Evolutionary conservation across 2,797 vertebrate genomes (phyloP).

Genomic region (Euphonia xanthogaster): DNA sequence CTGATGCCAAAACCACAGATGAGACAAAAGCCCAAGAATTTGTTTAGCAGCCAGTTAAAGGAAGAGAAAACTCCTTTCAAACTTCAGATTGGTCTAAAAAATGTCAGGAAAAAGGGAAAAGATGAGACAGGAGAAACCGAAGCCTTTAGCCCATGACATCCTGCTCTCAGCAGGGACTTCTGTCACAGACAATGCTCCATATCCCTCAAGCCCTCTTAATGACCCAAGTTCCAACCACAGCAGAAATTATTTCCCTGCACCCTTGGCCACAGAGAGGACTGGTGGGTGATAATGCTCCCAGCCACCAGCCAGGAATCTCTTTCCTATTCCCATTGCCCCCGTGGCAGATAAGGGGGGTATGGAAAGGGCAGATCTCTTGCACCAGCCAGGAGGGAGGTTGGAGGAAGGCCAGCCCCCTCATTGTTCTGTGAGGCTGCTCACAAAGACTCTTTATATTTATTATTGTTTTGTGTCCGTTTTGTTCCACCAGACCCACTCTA

Average conservation of each 20-base stretch:
- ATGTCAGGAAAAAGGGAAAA: not conserved
- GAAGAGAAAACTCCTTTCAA: not conserved
- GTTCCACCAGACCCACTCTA: conserved; percentile 39
- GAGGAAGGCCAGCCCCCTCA: conserved; percentile 43
- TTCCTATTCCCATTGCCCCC: not conserved
- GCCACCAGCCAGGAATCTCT: not conserved
- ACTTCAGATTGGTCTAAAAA: not conserved
- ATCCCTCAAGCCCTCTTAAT: not conserved
- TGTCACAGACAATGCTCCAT: not conserved
- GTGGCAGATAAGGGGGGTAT: not conserved
- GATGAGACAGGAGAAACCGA: not conserved
- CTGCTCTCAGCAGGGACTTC: not conserved
- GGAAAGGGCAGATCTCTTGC: conserved; percentile 17
- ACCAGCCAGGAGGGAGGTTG: not conserved
- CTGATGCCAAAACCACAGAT: not conserved
- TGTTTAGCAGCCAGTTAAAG: not conserved
- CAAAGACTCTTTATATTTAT: conserved; percentile 7
- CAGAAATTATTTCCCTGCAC: not conserved
- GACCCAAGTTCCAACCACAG: not conserved
- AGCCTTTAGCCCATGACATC: not conserved
- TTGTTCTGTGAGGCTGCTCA: conserved; percentile 24
- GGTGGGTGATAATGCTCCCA: not conserved
- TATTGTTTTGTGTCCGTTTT: conserved; percentile 16
- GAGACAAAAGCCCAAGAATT: not conserved
- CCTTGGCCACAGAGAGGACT: not conserved